These are phyloP conservation scores for Myiagra hebetior DNA, from an alignment of 2,113 vertebrate species.

Conservation along the genomic window DNA sequence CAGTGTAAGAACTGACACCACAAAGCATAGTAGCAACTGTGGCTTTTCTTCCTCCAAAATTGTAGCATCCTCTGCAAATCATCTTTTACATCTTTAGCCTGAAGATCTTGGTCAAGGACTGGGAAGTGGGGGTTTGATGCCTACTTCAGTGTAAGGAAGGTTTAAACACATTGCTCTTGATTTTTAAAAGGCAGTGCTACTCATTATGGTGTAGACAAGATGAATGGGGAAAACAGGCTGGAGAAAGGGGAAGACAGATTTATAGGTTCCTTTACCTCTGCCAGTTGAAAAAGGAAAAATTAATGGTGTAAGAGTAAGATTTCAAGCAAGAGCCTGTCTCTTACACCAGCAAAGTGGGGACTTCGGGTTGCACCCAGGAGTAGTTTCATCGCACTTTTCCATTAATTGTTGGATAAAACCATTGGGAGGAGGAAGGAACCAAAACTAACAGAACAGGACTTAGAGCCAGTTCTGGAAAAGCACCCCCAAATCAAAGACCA, in stretches of 20 bases:
- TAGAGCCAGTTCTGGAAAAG: neutral
- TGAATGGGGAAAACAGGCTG: neutral
- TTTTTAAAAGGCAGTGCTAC: neutral
- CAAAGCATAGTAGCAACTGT: neutral
- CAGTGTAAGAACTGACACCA: neutral
- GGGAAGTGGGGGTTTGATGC: neutral
- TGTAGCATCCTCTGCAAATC: neutral
- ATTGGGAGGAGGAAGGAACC: accelerated
- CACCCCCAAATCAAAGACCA: neutral
- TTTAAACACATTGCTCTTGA: neutral
- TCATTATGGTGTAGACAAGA: neutral
- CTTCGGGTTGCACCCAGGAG: neutral
- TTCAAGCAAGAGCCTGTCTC: neutral
- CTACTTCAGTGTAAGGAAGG: neutral
- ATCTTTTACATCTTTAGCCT: neutral
- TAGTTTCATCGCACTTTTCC: neutral
- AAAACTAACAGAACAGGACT: neutral
- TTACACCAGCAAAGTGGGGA: neutral
- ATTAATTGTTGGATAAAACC: neutral
- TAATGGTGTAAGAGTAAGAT: neutral
- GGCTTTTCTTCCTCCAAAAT: neutral
- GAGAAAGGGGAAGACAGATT: neutral
- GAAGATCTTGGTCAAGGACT: neutral
- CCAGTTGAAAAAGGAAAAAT: neutral
- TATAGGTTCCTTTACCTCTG: neutral